Conservation (phyloP, 2,888 invertebrate species). For the Apodemia duryi region DNA sequence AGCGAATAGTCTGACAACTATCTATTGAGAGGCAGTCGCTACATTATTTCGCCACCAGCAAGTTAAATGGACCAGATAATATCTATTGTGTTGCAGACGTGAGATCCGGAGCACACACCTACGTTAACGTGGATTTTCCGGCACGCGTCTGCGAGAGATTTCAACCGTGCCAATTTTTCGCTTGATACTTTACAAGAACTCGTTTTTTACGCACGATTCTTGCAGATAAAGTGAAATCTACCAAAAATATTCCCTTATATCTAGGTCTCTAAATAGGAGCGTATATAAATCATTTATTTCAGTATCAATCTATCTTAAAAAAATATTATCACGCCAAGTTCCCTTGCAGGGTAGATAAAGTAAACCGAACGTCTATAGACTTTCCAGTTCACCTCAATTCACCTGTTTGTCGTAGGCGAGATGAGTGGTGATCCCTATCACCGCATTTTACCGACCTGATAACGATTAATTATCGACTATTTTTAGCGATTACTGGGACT, state of each 20-base stretch:
- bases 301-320: no score
- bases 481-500: no score
- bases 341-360: no score
- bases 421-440: no score
- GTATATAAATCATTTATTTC: no score
- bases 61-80: constrained; percentile 13
- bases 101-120: constrained; percentile 3
- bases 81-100: neutral
- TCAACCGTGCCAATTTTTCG: neutral
- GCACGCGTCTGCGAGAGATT: neutral
- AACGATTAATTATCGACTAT: no score
- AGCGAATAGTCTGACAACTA: neutral
- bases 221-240: neutral
- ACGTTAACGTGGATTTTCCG: constrained; percentile 2
- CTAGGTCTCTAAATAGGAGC: no score
- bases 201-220: neutral
- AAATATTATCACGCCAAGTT: no score
- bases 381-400: no score
- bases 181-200: neutral
- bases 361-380: no score
- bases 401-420: no score
- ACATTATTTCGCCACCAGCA: neutral
- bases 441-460: no score
- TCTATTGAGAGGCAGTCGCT: neutral
- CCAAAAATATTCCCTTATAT: neutral